A percentile compares a stretch with the other conserved stretches of the same genome.
Evolutionary conservation across 2,797 vertebrate species (phyloP).

Genomic region (Anableps anableps): DNA sequence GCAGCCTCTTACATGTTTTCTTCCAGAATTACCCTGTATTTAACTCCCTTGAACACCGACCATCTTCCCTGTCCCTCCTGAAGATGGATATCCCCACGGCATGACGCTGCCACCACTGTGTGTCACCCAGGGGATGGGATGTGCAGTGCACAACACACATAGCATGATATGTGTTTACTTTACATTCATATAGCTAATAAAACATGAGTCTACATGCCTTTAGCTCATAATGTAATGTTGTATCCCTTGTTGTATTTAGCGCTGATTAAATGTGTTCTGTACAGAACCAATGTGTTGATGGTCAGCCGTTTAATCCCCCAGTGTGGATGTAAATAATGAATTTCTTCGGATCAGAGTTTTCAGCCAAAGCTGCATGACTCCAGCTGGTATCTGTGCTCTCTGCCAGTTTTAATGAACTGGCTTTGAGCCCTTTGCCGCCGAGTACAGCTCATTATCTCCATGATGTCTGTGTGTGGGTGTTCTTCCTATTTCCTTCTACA

Average conservation of each 20-base stretch:
- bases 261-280: background rate
- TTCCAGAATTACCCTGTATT: background rate
- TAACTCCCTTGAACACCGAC: background rate
- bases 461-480: conserved; percentile 39
- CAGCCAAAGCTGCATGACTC: conserved; percentile 43
- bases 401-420: conserved; percentile 61
- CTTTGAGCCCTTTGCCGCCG: conserved; percentile 36
- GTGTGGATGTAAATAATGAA: conserved; percentile 31
- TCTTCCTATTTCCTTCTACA: conserved; percentile 16
- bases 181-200: background rate
- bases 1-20: background rate
- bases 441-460: conserved; percentile 60
- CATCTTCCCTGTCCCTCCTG: background rate
- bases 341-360: conserved; percentile 31
- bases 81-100: background rate
- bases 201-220: background rate
- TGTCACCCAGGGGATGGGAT: background rate
- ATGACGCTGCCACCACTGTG: background rate
- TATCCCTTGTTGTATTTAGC: background rate
- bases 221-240: background rate
- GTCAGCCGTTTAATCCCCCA: conserved; percentile 7
- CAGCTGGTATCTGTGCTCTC: conserved; percentile 58
- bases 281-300: background rate
- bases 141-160: background rate
- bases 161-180: background rate